These are phyloP conservation scores for Platalea minor DNA, from an alignment of 2,797 vertebrate genomes.

Conservation along the genomic window DNA sequence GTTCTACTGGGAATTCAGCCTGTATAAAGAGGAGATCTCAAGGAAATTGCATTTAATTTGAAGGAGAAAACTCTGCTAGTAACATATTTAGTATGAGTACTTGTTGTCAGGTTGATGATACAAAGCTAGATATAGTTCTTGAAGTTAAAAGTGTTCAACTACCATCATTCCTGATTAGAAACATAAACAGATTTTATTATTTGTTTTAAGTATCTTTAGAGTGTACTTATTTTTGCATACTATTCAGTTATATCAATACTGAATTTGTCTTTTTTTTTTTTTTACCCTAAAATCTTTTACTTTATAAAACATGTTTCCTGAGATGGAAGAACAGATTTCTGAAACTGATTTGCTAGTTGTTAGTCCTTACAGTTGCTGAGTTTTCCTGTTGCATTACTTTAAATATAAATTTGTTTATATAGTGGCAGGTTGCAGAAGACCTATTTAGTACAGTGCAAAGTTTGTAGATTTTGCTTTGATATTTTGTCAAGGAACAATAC, in stretches of 20 bases:
- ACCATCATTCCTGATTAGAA: not conserved
- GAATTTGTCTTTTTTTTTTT: not conserved
- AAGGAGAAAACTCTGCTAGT: not conserved
- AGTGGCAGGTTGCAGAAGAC: accelerated
- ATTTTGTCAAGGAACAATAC: not conserved
- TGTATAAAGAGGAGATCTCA: not conserved
- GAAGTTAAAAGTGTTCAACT: not conserved
- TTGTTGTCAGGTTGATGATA: not conserved
- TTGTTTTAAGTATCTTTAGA: not conserved
- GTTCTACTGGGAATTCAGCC: not conserved
- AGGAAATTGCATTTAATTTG: not conserved
- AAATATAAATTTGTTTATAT: not conserved
- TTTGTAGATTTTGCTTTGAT: not conserved
- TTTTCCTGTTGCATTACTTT: not conserved
- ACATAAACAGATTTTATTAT: not conserved
- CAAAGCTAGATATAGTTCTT: not conserved
- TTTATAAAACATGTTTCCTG: not conserved
- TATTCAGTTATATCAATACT: not conserved
- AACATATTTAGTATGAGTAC: not conserved
- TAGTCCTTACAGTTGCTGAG: not conserved
- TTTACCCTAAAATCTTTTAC: not conserved
- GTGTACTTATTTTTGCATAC: not conserved
- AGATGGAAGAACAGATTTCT: not conserved
- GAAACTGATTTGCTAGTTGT: not conserved
- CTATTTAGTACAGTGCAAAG: not conserved